phyloP scores from a whole-genome alignment of 2,113 vertebrate genomes.

The Xenus cinereus region DNA sequence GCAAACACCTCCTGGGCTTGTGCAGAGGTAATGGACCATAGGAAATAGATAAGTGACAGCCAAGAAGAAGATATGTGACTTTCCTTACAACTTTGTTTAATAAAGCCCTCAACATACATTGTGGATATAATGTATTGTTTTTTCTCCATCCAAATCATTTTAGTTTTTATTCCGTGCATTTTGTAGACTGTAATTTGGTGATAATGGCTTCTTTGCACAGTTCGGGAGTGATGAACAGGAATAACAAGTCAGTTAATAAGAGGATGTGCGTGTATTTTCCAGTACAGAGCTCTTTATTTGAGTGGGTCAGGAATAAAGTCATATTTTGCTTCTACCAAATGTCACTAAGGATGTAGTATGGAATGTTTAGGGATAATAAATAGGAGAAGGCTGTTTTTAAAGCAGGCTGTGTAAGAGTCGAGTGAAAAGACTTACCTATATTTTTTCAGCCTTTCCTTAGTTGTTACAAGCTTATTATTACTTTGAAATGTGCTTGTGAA shows the following conservation, averaged over 20 bases:
- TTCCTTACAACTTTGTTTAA: conserved; percentile 62
- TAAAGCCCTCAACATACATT: conserved; percentile 46
- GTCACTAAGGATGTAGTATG: not conserved
- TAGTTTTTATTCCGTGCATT: conserved; percentile 55
- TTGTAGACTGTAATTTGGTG: conserved; percentile 55
- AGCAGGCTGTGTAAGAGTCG: not conserved
- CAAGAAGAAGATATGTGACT: conserved; percentile 59
- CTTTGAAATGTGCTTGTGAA: not conserved
- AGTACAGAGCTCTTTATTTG: not conserved
- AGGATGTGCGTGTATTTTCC: not conserved
- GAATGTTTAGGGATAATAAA: not conserved
- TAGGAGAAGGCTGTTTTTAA: not conserved
- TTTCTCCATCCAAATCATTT: conserved; percentile 40
- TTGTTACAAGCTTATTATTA: not conserved
- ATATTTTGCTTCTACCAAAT: not conserved
- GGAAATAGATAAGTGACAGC: conserved; percentile 66
- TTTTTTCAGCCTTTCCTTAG: not conserved
- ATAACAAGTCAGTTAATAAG: conserved; percentile 15
- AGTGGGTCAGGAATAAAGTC: not conserved
- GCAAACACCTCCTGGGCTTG: conserved; percentile 68
- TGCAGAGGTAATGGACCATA: conserved; percentile 74
- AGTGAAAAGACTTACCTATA: not conserved
- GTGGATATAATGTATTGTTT: conserved; percentile 46
- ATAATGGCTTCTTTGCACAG: conserved; percentile 25
- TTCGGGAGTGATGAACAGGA: conserved; percentile 24